Evolutionary conservation across 53 echinoderm and acorn worm genomes (phyloP), one percentile per base, ranked within the genome.

Genomic region (Zoroaster sp.): DNA sequence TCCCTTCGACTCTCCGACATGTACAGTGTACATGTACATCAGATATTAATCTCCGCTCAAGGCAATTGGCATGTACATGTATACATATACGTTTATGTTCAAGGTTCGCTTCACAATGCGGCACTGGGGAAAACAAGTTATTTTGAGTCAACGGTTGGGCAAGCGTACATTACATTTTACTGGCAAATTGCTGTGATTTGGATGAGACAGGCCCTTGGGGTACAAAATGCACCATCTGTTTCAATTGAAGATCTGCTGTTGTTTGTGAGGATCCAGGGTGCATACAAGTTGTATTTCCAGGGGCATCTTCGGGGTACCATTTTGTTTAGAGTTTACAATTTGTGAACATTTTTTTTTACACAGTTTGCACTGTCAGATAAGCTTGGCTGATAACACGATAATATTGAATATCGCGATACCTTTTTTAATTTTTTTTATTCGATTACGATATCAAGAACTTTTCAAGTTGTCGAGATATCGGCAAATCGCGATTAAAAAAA

Each of bases 1-100:
- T 47, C 51, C 70, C 69, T 49, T 36, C 66, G 49, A 49, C 36
- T 35, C 53, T 55, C 78, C 39, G 35, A 3, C 37, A 41, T 73
- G 73, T 33, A 40, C 15, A 55, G 35, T 39, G 23, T 28, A 39
- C 59, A 63, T 34, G 59, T 52, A 31, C 83, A 83, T 83, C 83
- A 66, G 55, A 79, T 54, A 82, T 82, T 82, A 43, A 82, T 82
- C 82, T 82, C 41, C 7, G 40, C 67, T 82, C 82, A 44, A 13
- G 82, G 66, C 82, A 32, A 34, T n/a, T n/a, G n/a, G n/a, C n/a
- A n/a, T n/a, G n/a, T n/a, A n/a, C n/a, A n/a, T 68, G 47, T 49
- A 52, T 28, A 41, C 21, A 36, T 12, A 52, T 55, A 20, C 23
- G 11, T 65, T 39, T 63, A 37, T 37, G 73, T n/a, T 5, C 37